Base-by-base conservation (phyloP, 2,797 vertebrate species). In the Rhynchonycteris naso region DNA sequence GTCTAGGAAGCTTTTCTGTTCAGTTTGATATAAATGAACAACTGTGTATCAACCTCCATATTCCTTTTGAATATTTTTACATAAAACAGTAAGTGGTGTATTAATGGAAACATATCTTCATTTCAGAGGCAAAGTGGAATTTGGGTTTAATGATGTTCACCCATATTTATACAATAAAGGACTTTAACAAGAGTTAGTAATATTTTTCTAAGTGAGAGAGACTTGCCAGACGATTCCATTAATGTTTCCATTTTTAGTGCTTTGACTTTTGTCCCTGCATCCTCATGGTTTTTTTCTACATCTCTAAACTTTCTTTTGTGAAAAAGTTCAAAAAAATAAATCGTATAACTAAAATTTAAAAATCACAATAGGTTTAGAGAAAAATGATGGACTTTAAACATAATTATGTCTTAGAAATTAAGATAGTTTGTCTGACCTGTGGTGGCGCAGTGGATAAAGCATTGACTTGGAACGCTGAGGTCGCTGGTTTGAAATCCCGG, bases 1-100 rank as follows among this genome's bases (percentile, higher is more conserved):
- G 28, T 79, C 79, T 93, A 66, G 13, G 50, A 89, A 78, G 7
- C 7, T 75, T 93, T 94, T 50, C 65, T 91, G 61, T 33, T 90
- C 30, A 76, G 19, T 74, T 72, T 94, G 68, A 59, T 59, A 52
- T 59, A 91, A 79, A 59, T 47, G 54, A 85, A 87, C 9, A 71
- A 52, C 16, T 26, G 2, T 75, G 61, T 58, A 50, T 82, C 56
- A 92, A 61, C 35, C 38, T 92, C 38, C 84, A 8, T 74, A 28
- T 71, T 94, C 26, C 58, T 43, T 86, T 50, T 83, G 65, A 88
- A 30, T 91, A 91, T 86, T 43, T 80, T 75, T 61, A 52, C 28
- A 52, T 94, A 69, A 93, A 85, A 47, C 13, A 91, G 14, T 28
- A 89, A 15, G 26, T 82, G 19, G 24, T 30, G 33, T 52, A 30